These are phyloP conservation scores for Coenobita brevimanus DNA, from an alignment of 1,140 invertebrate species.

Conservation along the genomic window DNA sequence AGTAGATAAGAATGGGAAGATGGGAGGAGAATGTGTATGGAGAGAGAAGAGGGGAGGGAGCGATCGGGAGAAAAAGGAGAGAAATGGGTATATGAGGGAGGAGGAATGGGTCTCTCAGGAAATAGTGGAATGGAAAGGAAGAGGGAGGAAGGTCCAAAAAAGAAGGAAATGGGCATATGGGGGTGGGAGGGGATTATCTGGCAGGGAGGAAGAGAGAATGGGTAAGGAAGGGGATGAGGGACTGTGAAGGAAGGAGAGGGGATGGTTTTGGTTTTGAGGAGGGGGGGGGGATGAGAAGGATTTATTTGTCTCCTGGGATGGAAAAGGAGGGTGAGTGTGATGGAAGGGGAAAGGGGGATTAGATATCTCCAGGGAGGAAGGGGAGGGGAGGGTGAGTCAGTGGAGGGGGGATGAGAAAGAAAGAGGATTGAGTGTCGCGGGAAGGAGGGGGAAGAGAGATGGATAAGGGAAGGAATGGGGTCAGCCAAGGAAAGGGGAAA, in stretches of 20 bases:
- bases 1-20: too few relatives aligned
- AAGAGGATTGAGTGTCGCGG: not conserved
- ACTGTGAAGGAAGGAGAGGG: not conserved
- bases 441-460: not conserved
- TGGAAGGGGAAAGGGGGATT: not conserved
- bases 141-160: too few relatives aligned
- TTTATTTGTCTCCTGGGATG: not conserved
- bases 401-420: not conserved
- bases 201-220: not conserved
- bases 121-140: too few relatives aligned
- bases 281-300: not conserved
- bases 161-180: not conserved
- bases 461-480: too few relatives aligned
- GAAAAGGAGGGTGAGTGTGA: not conserved
- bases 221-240: too few relatives aligned
- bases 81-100: not conserved
- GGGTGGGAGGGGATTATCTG: not conserved
- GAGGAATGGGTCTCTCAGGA: not conserved
- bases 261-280: not conserved
- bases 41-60: not conserved
- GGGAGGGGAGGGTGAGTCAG: conserved; percentile 11
- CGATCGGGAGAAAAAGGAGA: not conserved
- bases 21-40: too few relatives aligned
- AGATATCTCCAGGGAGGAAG: not conserved
- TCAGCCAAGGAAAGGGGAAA: too few relatives aligned